These are phyloP conservation scores for Propithecus perrieri DNA, from an alignment of 2,797 vertebrate species.

Conservation along the genomic window DNA sequence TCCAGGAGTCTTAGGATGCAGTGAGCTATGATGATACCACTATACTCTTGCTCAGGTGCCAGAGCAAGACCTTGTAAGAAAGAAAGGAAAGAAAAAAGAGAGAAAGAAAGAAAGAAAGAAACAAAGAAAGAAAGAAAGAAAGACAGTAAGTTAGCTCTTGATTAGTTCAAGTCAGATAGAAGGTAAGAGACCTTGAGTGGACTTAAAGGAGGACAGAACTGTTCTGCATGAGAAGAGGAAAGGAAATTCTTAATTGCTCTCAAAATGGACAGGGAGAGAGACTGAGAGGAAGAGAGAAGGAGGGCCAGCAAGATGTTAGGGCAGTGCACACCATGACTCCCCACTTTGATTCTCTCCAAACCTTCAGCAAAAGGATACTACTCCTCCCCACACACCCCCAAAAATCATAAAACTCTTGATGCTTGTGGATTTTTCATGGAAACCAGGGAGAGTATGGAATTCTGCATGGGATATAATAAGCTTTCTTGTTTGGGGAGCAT, in stretches of 20 bases:
- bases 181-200: background rate
- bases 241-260: background rate
- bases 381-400: background rate
- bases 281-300: background rate
- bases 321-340: background rate
- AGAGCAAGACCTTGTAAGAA: no score
- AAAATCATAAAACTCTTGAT: background rate
- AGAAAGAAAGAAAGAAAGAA: background rate
- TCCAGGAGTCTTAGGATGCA: no score
- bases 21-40: no score
- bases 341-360: background rate
- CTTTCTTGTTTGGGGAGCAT: background rate
- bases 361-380: background rate
- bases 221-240: background rate
- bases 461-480: background rate
- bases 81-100: background rate
- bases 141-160: background rate
- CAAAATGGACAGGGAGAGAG: background rate
- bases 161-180: background rate
- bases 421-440: background rate
- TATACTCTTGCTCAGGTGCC: no score
- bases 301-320: background rate
- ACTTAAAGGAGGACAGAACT: background rate
- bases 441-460: background rate
- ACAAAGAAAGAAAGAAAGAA: no score